Percentiles rank a stretch among this genome's conserved stretches.
Evolutionary conservation across 2,113 vertebrate genomes (phyloP).

Genomic region (Cichladusa arquata): DNA sequence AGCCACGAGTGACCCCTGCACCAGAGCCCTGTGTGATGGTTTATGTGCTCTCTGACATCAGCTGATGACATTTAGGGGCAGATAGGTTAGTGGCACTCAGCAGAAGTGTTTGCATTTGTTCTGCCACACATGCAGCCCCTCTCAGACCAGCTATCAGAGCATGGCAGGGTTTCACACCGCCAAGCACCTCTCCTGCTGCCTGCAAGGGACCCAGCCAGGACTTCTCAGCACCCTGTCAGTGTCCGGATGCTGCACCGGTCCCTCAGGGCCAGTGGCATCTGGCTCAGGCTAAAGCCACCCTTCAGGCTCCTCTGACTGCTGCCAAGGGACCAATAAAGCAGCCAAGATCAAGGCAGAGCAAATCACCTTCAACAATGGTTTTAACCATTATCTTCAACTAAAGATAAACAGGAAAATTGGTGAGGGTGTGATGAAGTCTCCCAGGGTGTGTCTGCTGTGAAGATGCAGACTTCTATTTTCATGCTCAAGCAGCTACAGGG

Average conservation of each 20-base stretch:
- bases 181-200: not conserved
- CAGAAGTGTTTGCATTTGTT: not conserved
- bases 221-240: not conserved
- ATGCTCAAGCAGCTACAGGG: not conserved
- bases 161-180: not conserved
- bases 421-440: not conserved
- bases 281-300: not conserved
- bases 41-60: not conserved
- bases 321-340: not conserved
- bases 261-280: not conserved
- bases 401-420: not conserved
- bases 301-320: not conserved
- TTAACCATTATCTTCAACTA: not conserved
- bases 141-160: not conserved
- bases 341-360: not conserved
- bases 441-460: not conserved
- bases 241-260: not conserved
- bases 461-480: not conserved
- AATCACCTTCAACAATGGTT: not conserved
- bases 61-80: not conserved
- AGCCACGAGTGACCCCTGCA: not conserved
- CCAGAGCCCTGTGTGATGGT: rapidly evolving
- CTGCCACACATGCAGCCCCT: not conserved
- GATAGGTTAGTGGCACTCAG: no score
- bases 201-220: not conserved